These are phyloP conservation scores for Clarias pachynema DNA, from an alignment of 2,797 vertebrate genomes.

Conservation along the genomic window DNA sequence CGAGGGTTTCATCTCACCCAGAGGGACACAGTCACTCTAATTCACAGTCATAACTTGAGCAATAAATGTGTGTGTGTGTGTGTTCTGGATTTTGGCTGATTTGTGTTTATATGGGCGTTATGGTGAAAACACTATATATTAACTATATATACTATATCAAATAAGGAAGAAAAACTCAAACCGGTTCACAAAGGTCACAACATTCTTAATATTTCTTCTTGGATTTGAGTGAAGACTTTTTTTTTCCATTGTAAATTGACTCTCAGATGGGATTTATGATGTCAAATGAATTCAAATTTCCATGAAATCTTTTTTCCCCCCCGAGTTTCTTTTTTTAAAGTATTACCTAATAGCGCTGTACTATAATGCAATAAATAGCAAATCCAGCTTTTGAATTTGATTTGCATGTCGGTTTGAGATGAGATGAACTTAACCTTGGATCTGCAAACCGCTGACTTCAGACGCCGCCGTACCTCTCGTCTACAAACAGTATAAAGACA, in stretches of 20 bases:
- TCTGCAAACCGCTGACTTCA: background rate
- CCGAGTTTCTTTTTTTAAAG: background rate
- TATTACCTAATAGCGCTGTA: background rate
- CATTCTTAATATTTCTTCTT: background rate
- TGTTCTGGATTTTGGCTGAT: background rate
- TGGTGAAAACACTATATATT: background rate
- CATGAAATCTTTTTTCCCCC: background rate
- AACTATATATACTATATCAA: background rate
- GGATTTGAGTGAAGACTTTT: background rate
- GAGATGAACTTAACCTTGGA: background rate
- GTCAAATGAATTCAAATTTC: background rate
- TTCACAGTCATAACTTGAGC: conserved; percentile 30
- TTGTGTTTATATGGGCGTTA: background rate
- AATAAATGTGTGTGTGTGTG: background rate
- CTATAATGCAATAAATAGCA: background rate
- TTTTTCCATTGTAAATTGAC: background rate
- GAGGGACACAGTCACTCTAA: conserved; percentile 34
- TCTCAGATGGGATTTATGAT: background rate
- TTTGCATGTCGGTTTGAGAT: background rate
- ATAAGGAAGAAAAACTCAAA: conserved; percentile 7
- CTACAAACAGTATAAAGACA: background rate
- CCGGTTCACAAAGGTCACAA: background rate
- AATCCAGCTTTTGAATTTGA: background rate
- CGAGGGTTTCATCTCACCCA: conserved; percentile 40
- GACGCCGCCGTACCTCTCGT: background rate